Conservation (phyloP, 1,140 invertebrate species). For the Argopecten irradians region DNA sequence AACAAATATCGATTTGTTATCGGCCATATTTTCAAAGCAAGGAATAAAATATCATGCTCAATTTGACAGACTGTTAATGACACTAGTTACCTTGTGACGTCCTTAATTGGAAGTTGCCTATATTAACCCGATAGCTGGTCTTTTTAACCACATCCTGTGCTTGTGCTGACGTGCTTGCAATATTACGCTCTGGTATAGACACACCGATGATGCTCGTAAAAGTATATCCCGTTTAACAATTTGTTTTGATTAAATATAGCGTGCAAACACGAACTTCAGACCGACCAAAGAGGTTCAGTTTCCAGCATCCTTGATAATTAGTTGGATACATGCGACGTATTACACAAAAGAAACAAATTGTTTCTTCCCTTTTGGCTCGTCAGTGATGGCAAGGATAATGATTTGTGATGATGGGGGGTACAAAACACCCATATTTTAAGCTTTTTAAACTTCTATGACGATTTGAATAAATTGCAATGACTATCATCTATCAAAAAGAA, state of each 20-base stretch:
- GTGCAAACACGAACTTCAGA: background rate
- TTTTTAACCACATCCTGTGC: background rate
- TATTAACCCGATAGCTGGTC: background rate
- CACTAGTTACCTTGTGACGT: background rate
- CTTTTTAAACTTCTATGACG: too few species aligned
- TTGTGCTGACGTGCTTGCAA: background rate
- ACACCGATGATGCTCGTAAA: background rate
- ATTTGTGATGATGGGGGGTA: too few species aligned
- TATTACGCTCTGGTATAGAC: background rate
- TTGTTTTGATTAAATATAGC: background rate
- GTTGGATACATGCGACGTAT: too few species aligned
- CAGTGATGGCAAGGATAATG: too few species aligned
- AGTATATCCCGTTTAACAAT: background rate
- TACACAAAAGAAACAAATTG: too few species aligned
- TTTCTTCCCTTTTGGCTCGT: too few species aligned
- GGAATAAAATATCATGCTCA: background rate
- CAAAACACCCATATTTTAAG: too few species aligned
- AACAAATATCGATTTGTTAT: slow-evolving; percentile 7
- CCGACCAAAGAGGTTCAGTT: too few species aligned
- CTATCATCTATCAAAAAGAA: too few species aligned
- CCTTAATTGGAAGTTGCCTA: background rate
- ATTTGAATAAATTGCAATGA: too few species aligned
- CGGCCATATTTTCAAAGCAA: background rate
- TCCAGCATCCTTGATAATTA: too few species aligned
- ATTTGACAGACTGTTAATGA: background rate